Evolutionary conservation across 1,140 invertebrate species (phyloP).

Genomic region (Macrotrachela quadricornifera): DNA sequence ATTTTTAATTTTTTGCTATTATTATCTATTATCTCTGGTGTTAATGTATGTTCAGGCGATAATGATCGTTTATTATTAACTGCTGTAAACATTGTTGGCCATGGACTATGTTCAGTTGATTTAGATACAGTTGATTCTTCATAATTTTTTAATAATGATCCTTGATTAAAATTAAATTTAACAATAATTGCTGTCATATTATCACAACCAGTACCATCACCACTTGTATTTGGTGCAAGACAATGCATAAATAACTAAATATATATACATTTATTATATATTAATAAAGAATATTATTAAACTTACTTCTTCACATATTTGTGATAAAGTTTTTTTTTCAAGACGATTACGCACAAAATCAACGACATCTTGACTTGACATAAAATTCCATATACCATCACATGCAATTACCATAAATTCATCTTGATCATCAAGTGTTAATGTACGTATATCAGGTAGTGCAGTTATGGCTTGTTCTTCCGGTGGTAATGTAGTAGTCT

Average conservation of each 20-base stretch:
- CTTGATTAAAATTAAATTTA: conserved; percentile 14
- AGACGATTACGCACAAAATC: conserved; percentile 57
- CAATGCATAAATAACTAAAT: conserved; percentile 68
- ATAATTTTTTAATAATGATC: no score
- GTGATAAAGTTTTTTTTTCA: conserved; percentile 40
- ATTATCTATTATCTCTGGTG: no score
- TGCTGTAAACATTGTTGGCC: no score
- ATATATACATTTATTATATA: conserved; percentile 10
- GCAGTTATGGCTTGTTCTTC: conserved; percentile 93
- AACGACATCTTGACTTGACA: conserved; percentile 79
- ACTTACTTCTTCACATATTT: conserved; percentile 75
- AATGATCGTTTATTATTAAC: no score
- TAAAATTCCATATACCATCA: conserved; percentile 96
- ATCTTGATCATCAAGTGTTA: conserved; percentile 51
- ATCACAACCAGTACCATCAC: conserved; percentile 90
- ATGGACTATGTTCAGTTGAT: no score
- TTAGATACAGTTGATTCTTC: no score
- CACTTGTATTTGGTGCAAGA: conserved; percentile 63
- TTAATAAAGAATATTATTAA: conserved; percentile 11
- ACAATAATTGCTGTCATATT: conserved; percentile 96
- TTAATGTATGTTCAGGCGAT: no score
- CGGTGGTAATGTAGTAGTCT: conserved; percentile 45
- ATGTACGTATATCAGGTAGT: conserved; percentile 60
- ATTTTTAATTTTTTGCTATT: no score
- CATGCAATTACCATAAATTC: conserved; percentile 87